Evolutionary conservation across 2,888 invertebrate genomes (phyloP).

Genomic region (Coleophora deauratella): DNA sequence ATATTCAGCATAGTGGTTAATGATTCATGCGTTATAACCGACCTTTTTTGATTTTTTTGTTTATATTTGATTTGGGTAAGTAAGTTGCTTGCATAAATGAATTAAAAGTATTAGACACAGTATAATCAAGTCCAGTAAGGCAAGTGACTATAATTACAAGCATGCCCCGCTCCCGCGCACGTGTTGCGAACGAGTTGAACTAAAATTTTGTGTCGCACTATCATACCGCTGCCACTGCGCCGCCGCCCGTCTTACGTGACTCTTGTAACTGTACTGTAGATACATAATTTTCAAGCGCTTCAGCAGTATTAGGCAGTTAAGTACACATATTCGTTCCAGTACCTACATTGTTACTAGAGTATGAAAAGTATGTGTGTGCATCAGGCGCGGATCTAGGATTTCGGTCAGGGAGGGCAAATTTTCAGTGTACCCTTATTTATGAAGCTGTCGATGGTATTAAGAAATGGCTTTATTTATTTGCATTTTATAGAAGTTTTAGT

Average conservation of each 20-base stretch:
- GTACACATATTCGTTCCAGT: constrained; percentile 21
- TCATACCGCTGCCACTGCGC: constrained; percentile 20
- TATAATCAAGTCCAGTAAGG: not conserved
- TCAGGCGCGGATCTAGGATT: too few relatives aligned
- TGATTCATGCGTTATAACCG: constrained; percentile 37
- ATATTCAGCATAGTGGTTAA: constrained; percentile 58
- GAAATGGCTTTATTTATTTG: too few relatives aligned
- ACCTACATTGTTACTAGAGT: too few relatives aligned
- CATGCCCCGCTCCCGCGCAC: constrained; percentile 52
- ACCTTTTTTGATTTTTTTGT: not conserved
- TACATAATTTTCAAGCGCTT: constrained; percentile 57
- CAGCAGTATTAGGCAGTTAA: constrained; percentile 47
- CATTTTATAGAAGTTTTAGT: too few relatives aligned
- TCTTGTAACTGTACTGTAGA: too few relatives aligned
- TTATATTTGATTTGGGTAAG: not conserved
- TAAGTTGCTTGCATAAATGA: too few relatives aligned
- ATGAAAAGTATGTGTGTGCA: too few relatives aligned
- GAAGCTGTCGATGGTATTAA: too few relatives aligned
- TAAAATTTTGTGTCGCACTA: constrained; percentile 66
- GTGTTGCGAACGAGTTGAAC: constrained; percentile 66
- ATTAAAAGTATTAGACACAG: not conserved
- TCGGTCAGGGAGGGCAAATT: too few relatives aligned
- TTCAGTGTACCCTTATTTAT: too few relatives aligned
- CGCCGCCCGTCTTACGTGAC: constrained; percentile 36
- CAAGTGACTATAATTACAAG: constrained; percentile 59